Evolutionary conservation across 2,797 vertebrate genomes (phyloP).

Genomic region (Sarcophilus harrisii): DNA sequence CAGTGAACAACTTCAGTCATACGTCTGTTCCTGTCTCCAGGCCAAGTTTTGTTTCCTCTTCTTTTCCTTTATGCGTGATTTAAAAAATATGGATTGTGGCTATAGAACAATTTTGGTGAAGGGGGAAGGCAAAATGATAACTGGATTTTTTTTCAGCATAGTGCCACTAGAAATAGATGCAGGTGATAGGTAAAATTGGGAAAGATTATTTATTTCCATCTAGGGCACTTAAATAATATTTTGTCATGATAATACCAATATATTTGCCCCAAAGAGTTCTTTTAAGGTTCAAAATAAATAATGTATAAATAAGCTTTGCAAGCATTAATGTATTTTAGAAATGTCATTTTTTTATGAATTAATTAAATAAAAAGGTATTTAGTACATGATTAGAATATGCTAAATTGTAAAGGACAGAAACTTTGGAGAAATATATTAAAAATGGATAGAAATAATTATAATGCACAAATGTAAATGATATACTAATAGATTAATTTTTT

Average conservation of each 20-base stretch:
- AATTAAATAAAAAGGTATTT: background rate
- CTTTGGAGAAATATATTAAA: background rate
- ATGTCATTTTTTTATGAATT: background rate
- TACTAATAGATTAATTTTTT: constrained; percentile 24
- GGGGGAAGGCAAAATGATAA: constrained; percentile 25
- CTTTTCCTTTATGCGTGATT: constrained; percentile 45
- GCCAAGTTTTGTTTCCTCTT: constrained; percentile 46
- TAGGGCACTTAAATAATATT: constrained; percentile 2
- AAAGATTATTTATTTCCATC: background rate
- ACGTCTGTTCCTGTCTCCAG: constrained; percentile 60
- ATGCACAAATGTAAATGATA: constrained; percentile 20
- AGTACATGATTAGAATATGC: background rate
- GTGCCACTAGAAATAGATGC: background rate
- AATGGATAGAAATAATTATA: background rate
- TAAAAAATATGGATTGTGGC: background rate
- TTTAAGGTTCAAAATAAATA: background rate
- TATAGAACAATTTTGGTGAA: constrained; percentile 30
- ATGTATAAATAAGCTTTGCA: background rate
- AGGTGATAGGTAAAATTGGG: background rate
- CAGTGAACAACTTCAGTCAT: constrained; percentile 58
- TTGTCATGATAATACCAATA: constrained; percentile 31
- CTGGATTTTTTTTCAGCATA: background rate
- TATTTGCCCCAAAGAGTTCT: background rate
- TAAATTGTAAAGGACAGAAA: no score
- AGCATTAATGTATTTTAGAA: background rate